Base-by-base conservation (phyloP, 1,140 invertebrate species). In the Amphibalanus amphitrite region DNA sequence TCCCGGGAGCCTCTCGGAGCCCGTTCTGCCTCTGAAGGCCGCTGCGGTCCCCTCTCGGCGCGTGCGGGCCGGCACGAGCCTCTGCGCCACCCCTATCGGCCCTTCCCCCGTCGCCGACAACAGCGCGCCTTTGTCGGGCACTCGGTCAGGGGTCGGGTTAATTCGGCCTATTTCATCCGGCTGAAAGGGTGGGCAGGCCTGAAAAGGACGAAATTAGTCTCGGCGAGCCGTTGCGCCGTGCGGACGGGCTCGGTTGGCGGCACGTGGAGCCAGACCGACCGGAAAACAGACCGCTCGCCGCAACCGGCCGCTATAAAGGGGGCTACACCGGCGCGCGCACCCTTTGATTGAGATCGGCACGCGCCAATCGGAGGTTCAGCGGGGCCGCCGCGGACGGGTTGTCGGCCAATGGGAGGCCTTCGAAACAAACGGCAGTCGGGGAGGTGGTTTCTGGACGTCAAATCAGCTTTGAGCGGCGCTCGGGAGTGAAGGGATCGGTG, bases 141-240 rank as follows among this genome's bases (percentile, higher is more conserved):
- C 47, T 59, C 47, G 47, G 47, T 59, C 47, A 59, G 47, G 47
- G 47, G 47, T 59, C 47, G 47, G 47, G 47, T 59, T 59, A 59
- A 59, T 59, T 59, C 47, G 47, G 47, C 47, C 47, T 59, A 59
- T 59, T 59, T 59, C 47, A 59, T 23, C 47, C 47, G 47, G 47
- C 47, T 59, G 47, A 59, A 59, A 59, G 47, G 20, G 47, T 59
- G 47, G 47, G 13, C 47, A 8, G 1, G 47, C 20, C 20, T 59
- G 47, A 59, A 59, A 59, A 59, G 47, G 17, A 8, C 20, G 47
- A 59, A 59, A 59, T 59, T 59, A 59, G 47, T 20, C 20, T 3
- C 47, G 13, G 17, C 47, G 47, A 59, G 17, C 47, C 47, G 47
- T 59, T 59, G 47, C 20, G 47, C 1, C 47, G 47, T n/a, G n/a